phyloP scores from a whole-genome alignment of 2,888 invertebrate species.

The Lepidocyrtinus sp. region DNA sequence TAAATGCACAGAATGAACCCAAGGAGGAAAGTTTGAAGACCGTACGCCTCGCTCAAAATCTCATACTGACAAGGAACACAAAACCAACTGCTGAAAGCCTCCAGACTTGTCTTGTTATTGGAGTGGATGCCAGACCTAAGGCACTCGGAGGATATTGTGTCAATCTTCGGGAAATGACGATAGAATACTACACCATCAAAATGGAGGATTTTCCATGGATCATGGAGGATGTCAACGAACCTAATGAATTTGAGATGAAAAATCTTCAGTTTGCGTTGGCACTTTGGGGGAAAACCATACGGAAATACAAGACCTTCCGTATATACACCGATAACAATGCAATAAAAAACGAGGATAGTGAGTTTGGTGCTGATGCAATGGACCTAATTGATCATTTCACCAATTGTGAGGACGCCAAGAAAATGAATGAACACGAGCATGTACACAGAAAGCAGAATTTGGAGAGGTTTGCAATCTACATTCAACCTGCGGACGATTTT shows the following conservation, averaged over 20 bases:
- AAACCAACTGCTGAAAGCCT: constrained; percentile 7
- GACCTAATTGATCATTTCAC: constrained; percentile 34
- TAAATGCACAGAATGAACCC: background rate
- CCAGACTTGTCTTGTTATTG: constrained; percentile 27
- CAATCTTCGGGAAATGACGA: constrained; percentile 21
- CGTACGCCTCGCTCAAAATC: constrained; percentile 25
- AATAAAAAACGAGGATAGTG: background rate
- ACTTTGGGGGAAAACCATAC: constrained; percentile 36
- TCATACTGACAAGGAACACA: background rate
- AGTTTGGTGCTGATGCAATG: constrained; percentile 16
- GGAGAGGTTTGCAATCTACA: constrained; percentile 20
- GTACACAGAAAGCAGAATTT: constrained; percentile 17
- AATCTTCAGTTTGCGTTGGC: constrained; percentile 45
- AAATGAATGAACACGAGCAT: constrained; percentile 15
- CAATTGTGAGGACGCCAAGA: constrained; percentile 19
- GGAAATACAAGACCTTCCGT: constrained; percentile 31
- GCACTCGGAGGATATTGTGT: constrained; percentile 46
- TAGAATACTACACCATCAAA: constrained; percentile 46
- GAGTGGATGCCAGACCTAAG: constrained; percentile 46
- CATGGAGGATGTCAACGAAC: constrained; percentile 16
- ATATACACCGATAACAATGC: constrained; percentile 51
- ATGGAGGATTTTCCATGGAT: constrained; percentile 31
- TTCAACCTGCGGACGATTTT: constrained; percentile 37
- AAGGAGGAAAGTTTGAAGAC: background rate
- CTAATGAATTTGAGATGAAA: constrained; percentile 52